Base-by-base conservation (phyloP, 2,113 vertebrate genomes). In the Scytalopus superciliaris region DNA sequence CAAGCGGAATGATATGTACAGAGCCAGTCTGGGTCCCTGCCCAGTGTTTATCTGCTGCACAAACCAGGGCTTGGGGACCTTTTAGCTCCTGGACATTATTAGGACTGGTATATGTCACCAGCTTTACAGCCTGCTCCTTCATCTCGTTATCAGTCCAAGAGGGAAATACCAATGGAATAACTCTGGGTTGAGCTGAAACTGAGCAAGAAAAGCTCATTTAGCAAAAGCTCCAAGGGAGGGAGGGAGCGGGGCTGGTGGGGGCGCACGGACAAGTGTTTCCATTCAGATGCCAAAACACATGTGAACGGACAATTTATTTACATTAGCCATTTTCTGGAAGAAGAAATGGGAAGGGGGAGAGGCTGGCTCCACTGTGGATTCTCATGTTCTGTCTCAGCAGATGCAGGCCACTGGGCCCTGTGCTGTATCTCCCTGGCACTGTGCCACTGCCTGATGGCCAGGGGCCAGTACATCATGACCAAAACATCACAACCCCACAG, bases 291-390 rank as follows among this genome's bases (percentile, higher is more conserved):
- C 89, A 93, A 90, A 86, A 93, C 77, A 77, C 59, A 62, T 4
- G 60, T 57, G 92, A 94, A 69, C 66, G 69, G 94, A 95, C 75
- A 96, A 95, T 92, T 95, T 96, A 95, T 96, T 97, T 97, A 96
- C 93, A 77, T 92, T 90, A 95, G 81, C 79, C 67, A 63, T 74
- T 95, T 95, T 93, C 2, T 89, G 84, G 82, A 95, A 96, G 59
- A 92, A 90, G 74, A 89, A 93, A 60, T 33, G 40, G 68, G 64
- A 93, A 87, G 40, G 47, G 52, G 47, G 40, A 80, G 68, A 86
- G 37, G 47, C 60, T 81, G 87, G 39, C 40, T 95, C 83, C 72
- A 8, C 89, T 88, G 90, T 40, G 92, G 80, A 93, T 89, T 93
- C 91, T 93, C 80, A 40, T 44, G 70, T 39, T 87, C 82, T 89